phyloP scores from a whole-genome alignment of 2,797 vertebrate genomes.

The Zenarchopterus dispar region DNA sequence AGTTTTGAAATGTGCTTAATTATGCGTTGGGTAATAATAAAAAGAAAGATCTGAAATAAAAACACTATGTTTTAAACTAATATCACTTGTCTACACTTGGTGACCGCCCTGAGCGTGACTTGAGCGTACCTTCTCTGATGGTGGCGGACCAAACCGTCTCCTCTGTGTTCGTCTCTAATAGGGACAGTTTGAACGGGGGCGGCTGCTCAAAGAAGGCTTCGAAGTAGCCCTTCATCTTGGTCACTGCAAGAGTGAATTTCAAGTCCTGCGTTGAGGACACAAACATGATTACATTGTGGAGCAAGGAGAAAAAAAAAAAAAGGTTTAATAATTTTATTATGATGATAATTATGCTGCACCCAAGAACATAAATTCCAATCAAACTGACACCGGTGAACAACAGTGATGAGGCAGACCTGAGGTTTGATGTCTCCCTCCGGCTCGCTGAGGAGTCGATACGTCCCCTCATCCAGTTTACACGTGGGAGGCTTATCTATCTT shows the following conservation, averaged over 20 bases:
- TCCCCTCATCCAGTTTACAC: slow-evolving; percentile 85
- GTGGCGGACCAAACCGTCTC: slow-evolving; percentile 85
- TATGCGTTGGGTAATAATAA: no score
- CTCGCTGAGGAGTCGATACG: slow-evolving; percentile 84
- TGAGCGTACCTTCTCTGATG: slow-evolving; percentile 83
- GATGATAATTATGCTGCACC: background rate
- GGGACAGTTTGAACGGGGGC: slow-evolving; percentile 85
- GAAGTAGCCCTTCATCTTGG: slow-evolving; percentile 88
- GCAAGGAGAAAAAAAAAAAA: background rate
- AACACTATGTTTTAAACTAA: background rate
- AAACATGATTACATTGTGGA: background rate
- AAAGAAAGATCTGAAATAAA: background rate
- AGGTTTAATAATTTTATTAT: background rate
- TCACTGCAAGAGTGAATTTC: slow-evolving; percentile 83
- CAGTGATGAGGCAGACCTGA: slow-evolving; percentile 68
- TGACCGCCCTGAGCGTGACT: no score
- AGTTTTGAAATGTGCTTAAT: no score
- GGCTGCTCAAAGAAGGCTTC: slow-evolving; percentile 88
- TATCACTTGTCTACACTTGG: no score
- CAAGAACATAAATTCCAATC: background rate
- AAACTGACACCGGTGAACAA: background rate
- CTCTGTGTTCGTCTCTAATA: slow-evolving; percentile 82
- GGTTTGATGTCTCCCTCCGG: slow-evolving; percentile 87
- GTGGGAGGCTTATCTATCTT: slow-evolving; percentile 86
- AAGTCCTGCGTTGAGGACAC: slow-evolving; percentile 80